A percentile compares a stretch with the other conserved stretches of the same genome.
Evolutionary conservation across 2,888 invertebrate species (phyloP).

Genomic region (Monoplex corrugatus): DNA sequence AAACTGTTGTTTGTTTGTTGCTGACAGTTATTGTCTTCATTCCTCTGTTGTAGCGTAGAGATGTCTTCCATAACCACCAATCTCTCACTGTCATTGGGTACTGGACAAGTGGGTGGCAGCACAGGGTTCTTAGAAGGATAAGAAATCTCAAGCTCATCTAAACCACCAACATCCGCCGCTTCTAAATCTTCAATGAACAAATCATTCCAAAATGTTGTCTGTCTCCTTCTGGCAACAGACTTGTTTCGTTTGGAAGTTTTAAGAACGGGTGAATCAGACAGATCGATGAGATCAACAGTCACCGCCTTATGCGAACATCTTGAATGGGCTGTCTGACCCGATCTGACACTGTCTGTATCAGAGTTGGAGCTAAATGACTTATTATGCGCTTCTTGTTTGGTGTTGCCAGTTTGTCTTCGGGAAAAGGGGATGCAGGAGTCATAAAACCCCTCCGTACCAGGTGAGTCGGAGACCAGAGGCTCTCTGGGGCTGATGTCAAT

Average conservation of each 20-base stretch:
- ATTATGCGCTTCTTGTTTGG: neutral
- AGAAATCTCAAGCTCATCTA: constrained; percentile 45
- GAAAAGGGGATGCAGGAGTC: neutral
- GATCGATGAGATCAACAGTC: neutral
- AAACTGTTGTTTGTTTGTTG: neutral
- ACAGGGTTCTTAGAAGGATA: constrained; percentile 47
- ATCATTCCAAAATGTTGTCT: constrained; percentile 39
- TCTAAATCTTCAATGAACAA: constrained; percentile 56
- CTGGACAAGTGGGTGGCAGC: neutral
- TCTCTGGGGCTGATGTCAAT: constrained; percentile 36
- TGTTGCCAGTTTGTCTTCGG: neutral
- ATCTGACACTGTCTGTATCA: neutral
- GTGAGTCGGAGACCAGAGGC: constrained; percentile 7
- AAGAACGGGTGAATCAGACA: constrained; percentile 4
- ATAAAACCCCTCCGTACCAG: neutral
- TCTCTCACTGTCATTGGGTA: neutral
- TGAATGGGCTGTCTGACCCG: neutral
- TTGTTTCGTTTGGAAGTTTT: neutral
- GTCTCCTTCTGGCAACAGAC: neutral
- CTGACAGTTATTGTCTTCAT: neutral
- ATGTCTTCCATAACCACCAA: neutral
- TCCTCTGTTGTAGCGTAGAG: neutral
- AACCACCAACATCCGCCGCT: constrained; percentile 36
- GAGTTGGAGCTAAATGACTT: neutral
- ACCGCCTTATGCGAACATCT: neutral